Percentiles rank a stretch among this genome's conserved stretches.
phyloP scores from a whole-genome alignment of 2,888 invertebrate genomes.

The Phyllotreta striolata region DNA sequence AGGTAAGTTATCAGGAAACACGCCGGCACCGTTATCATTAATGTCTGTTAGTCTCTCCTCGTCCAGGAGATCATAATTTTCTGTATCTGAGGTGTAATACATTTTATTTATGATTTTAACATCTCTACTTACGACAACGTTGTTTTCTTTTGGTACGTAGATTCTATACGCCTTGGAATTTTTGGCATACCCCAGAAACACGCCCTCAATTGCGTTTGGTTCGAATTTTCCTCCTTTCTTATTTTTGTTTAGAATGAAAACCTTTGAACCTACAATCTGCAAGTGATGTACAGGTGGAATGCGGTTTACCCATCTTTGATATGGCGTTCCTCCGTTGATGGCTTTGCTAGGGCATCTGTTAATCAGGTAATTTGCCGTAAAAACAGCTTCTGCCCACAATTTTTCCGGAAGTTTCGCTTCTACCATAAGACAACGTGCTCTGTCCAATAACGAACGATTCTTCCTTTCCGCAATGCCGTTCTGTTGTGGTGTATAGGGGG shows the following conservation, averaged over 20 bases:
- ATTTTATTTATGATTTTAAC: background rate
- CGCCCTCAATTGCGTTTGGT: background rate
- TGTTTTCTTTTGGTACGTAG: background rate
- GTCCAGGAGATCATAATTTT: no score
- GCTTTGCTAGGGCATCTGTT: background rate
- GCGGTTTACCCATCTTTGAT: no score
- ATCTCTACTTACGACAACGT: conserved; percentile 4
- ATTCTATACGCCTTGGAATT: conserved; percentile 1
- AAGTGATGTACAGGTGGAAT: conserved; percentile 4
- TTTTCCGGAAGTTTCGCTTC: background rate
- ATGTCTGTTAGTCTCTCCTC: no score
- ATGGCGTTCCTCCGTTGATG: no score
- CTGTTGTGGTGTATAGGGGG: background rate
- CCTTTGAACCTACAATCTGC: background rate
- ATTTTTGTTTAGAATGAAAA: background rate
- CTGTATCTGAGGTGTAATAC: background rate
- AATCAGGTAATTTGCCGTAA: conserved; percentile 2
- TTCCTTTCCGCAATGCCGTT: background rate
- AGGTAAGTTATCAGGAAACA: no score
- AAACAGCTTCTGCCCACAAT: conserved; percentile 2
- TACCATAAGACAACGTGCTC: background rate
- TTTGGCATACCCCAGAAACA: conserved; percentile 2
- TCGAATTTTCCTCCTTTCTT: background rate
- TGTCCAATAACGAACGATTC: background rate
- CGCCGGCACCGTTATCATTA: no score